Conservation (phyloP, 92 coral and sea anemone species). For the Phenganax marumi region DNA sequence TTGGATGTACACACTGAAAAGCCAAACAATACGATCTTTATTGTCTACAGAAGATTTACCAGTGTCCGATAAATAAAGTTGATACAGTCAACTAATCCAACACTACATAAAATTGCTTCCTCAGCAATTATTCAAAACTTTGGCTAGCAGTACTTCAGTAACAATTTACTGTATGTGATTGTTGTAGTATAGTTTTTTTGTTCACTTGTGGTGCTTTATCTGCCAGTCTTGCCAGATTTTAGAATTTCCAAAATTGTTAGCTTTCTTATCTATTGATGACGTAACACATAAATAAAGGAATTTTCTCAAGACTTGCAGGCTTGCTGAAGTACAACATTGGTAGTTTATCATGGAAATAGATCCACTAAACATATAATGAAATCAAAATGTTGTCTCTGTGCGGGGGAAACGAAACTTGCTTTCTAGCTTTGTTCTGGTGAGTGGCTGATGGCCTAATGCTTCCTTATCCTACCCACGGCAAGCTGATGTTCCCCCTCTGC, state of each 20-base stretch:
- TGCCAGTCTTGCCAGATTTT: too few relatives aligned
- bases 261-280: not conserved
- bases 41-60: too few relatives aligned
- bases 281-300: not conserved
- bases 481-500: too few relatives aligned
- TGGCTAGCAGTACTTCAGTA: not conserved
- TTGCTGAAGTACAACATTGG: not conserved
- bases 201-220: not conserved
- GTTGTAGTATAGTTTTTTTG: not conserved
- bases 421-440: not conserved
- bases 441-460: not conserved
- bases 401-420: constrained; percentile 5
- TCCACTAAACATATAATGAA: not conserved
- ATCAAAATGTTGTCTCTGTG: not conserved
- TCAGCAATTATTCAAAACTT: not conserved
- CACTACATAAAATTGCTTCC: too few relatives aligned
- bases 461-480: too few relatives aligned
- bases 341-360: not conserved
- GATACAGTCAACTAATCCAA: too few relatives aligned
- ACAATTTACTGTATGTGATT: not conserved
- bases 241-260: too few relatives aligned
- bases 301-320: not conserved
- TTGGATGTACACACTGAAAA: too few relatives aligned
- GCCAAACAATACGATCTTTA: too few relatives aligned
- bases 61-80: too few relatives aligned